These are phyloP conservation scores for Galago senegalensis DNA, from an alignment of 2,797 vertebrate species.

Conservation along the genomic window DNA sequence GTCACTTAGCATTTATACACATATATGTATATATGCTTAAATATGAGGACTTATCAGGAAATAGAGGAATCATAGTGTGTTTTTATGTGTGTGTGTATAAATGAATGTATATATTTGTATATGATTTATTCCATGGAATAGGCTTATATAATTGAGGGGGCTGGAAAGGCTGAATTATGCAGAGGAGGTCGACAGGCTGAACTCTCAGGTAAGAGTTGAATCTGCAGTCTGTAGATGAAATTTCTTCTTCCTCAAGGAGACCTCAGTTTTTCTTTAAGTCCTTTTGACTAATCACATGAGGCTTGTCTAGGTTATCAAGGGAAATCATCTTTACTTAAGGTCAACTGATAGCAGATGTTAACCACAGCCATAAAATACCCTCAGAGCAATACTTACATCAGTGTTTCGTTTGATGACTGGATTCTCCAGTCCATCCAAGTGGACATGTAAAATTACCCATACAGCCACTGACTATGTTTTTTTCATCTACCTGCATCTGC, in stretches of 20 bases:
- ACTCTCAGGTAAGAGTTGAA: background rate
- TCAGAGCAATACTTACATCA: background rate
- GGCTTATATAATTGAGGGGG: background rate
- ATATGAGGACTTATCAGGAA: background rate
- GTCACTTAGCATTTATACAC: background rate
- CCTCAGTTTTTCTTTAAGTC: background rate
- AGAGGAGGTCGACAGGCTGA: background rate
- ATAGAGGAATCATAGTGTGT: too few species aligned
- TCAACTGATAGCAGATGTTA: background rate
- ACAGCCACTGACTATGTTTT: background rate
- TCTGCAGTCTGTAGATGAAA: background rate
- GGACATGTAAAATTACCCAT: background rate
- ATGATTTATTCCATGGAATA: background rate
- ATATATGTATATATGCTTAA: background rate
- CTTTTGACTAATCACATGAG: background rate
- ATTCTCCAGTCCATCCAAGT: background rate
- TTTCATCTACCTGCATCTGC: background rate
- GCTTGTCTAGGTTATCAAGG: background rate
- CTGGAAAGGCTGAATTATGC: background rate
- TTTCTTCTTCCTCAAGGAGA: background rate
- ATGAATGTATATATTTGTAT: background rate
- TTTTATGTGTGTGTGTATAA: background rate
- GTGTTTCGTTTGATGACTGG: background rate
- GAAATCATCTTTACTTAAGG: slow-evolving; percentile 21
- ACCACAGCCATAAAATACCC: background rate